These are phyloP conservation scores for Cryptomyrus ogoouensis DNA, from an alignment of 2,113 vertebrate genomes.

Conservation along the genomic window DNA sequence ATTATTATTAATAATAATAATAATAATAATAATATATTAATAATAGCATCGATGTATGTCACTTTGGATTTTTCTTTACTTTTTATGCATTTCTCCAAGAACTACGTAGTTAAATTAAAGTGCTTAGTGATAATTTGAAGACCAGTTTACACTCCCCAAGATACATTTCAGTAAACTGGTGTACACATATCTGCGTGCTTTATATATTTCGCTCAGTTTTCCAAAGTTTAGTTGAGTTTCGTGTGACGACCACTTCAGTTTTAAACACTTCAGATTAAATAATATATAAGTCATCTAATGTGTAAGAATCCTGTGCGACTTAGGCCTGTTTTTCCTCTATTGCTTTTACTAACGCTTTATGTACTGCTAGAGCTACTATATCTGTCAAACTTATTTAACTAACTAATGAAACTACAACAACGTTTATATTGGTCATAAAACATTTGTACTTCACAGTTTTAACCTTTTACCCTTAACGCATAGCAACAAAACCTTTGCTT, in stretches of 20 bases:
- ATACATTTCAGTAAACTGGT: neutral
- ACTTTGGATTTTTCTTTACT: neutral
- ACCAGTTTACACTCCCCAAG: neutral
- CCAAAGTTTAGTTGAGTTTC: neutral
- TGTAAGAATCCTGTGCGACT: neutral
- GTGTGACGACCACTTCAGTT: neutral
- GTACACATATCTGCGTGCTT: neutral
- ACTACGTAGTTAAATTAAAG: neutral
- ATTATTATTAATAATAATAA: neutral
- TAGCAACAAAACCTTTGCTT: neutral
- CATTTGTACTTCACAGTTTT: neutral
- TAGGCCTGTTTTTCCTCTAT: neutral
- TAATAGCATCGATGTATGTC: neutral
- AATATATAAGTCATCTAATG: neutral
- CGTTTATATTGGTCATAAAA: neutral
- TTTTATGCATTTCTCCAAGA: neutral
- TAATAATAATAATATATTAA: neutral
- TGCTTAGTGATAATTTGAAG: neutral
- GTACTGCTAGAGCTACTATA: neutral
- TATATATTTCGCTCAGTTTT: neutral
- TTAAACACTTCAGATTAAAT: neutral
- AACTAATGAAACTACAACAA: neutral
- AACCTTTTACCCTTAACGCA: neutral
- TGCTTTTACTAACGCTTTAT: neutral
- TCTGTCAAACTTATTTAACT: conserved; percentile 1